phyloP scores from a whole-genome alignment of 92 coral and sea anemone genomes.

The Zoanthus gigantus region DNA sequence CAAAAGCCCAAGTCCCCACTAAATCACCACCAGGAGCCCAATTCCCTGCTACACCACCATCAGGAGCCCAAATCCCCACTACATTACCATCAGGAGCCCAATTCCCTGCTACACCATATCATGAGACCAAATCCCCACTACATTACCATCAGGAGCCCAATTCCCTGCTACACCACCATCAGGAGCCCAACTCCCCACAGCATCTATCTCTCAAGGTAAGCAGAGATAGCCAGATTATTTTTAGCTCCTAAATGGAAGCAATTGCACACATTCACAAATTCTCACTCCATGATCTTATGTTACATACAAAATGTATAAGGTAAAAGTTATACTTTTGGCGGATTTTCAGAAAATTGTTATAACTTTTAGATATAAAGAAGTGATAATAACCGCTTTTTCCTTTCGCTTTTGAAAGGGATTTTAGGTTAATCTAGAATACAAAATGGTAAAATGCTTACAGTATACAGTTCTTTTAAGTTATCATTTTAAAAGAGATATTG shows the following conservation, averaged over 20 bases:
- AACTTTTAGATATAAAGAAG: too few species aligned
- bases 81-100: too few species aligned
- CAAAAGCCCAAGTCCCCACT: neutral
- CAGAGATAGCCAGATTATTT: conserved; percentile 68
- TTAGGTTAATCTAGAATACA: conserved; percentile 23
- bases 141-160: too few species aligned
- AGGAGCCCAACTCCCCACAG: conserved; percentile 33
- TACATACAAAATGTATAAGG: too few species aligned
- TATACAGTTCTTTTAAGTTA: too few species aligned
- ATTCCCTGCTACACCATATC: conserved; percentile 6
- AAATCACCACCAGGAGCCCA: conserved; percentile 58
- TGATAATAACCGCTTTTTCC: conserved; percentile 3
- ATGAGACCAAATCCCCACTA: conserved; percentile 5
- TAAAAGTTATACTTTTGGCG: conserved; percentile 21
- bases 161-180: too few species aligned
- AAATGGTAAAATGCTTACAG: conserved; percentile 49
- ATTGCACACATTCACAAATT: conserved; percentile 41
- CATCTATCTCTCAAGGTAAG: conserved; percentile 63
- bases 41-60: neutral
- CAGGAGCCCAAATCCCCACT: too few species aligned
- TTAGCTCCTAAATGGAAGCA: conserved; percentile 60
- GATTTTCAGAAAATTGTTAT: neutral
- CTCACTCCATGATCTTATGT: too few species aligned
- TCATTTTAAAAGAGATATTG: too few species aligned
- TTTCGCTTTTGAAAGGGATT: conserved; percentile 45